phyloP scores from a whole-genome alignment of 2,797 vertebrate species.

The Sebastes cheni region DNA sequence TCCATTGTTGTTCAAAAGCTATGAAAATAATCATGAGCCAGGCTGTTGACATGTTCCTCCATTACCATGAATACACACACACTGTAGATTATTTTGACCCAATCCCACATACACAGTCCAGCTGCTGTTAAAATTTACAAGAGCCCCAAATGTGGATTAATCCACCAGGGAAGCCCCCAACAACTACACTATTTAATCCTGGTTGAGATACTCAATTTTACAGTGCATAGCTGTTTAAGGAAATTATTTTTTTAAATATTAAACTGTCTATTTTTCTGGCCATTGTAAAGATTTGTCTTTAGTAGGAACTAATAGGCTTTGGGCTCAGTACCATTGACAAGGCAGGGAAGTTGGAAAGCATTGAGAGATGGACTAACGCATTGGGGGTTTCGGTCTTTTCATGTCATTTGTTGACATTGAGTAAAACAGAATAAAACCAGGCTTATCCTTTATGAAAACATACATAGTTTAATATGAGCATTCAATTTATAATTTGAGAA shows the following conservation, averaged over 20 bases:
- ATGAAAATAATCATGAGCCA: background rate
- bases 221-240: background rate
- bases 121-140: background rate
- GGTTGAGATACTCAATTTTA: too few relatives aligned
- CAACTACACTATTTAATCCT: background rate
- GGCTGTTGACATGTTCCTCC: background rate
- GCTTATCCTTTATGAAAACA: background rate
- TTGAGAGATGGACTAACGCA: background rate
- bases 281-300: background rate
- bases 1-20: background rate
- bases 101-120: background rate
- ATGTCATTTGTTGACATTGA: background rate
- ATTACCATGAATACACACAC: background rate
- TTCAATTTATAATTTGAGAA: background rate
- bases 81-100: background rate
- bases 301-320: background rate
- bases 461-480: background rate
- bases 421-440: background rate
- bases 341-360: too few relatives aligned
- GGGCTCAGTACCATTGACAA: too few relatives aligned
- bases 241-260: background rate
- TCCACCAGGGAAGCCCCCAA: background rate
- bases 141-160: background rate
- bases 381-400: background rate
- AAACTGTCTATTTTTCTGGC: background rate